Evolutionary conservation across 2,797 vertebrate species (phyloP).

Genomic region (Gila robusta): DNA sequence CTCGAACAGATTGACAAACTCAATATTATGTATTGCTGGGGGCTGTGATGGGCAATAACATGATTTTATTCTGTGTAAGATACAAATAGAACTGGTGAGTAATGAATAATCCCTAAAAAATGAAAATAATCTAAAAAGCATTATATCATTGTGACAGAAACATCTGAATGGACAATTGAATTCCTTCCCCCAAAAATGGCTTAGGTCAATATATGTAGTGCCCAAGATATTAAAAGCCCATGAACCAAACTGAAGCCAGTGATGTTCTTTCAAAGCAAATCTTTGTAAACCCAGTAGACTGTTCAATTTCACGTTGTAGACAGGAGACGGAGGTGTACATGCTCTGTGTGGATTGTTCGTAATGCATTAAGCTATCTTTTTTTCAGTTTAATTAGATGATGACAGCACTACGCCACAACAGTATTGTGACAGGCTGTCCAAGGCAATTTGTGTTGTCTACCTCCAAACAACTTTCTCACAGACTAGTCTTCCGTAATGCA

Average conservation of each 20-base stretch:
- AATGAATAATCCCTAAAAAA: background rate
- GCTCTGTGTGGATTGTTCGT: background rate
- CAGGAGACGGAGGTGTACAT: background rate
- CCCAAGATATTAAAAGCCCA: background rate
- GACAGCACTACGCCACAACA: constrained; percentile 43
- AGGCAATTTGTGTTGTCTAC: constrained; percentile 42
- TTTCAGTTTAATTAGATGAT: constrained; percentile 49
- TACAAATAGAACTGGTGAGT: background rate
- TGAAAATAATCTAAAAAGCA: background rate
- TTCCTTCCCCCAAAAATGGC: background rate
- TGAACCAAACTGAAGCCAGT: background rate
- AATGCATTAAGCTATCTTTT: constrained; percentile 36
- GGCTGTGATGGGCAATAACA: background rate
- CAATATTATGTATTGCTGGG: background rate
- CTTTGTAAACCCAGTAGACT: background rate
- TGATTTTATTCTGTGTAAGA: background rate
- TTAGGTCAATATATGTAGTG: background rate
- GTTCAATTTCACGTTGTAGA: background rate
- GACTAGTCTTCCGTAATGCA: constrained; percentile 59
- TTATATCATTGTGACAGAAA: background rate
- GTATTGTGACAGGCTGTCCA: constrained; percentile 49
- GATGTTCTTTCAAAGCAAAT: background rate
- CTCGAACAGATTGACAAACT: background rate
- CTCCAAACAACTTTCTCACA: constrained; percentile 50
- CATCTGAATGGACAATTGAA: background rate